Evolutionary conservation across 2,888 invertebrate species (phyloP), one percentile per base, ranked within the genome.

Genomic region (Andrena fulva): DNA sequence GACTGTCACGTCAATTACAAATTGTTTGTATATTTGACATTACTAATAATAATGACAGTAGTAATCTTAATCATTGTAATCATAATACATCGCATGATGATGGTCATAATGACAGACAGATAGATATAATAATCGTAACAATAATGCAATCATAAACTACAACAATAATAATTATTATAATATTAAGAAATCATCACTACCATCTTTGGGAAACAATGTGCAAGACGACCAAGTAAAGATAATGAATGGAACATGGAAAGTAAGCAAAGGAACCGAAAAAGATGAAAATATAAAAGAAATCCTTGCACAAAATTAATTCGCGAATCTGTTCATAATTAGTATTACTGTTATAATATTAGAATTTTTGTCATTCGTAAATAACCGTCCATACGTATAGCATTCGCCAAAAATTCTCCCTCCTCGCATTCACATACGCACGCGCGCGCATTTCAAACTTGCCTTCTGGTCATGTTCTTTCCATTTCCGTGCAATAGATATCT

Each of bases 11-110:
- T 80, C 76, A 85, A 87, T 88, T 91, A 91, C 89, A 90, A 91
- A 91, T 91, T 89, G 90, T 91, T 86, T 87, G 91, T 92, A 91
- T 92, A 92, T 92, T 92, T 92, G 90, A 90, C 88, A 90, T 91
- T 91, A 90, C 83, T 90, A 87, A 90, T 90, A 89, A 80, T 86
- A 87, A 89, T 88, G 79, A 87, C 85, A 86, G 80, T 86, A 89
- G 85, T 88, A 82, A 87, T 89, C 84, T 89, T 89, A 84, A 89
- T 88, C 72, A 86, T 86, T 85, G 81, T 90, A 90, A 89, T 90
- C 82, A 85, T 90, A 90, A 89, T 89, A 88, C 88, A 90, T 85
- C 89, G 88, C 86, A 84, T 83, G 86, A 74, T 88, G 78, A 89
- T 82, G 80, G 87, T 87, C 82, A 71, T 82, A 82, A 87, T 88